phyloP scores from a whole-genome alignment of 2,888 invertebrate genomes.

The Eudiplozoon nipponicum region DNA sequence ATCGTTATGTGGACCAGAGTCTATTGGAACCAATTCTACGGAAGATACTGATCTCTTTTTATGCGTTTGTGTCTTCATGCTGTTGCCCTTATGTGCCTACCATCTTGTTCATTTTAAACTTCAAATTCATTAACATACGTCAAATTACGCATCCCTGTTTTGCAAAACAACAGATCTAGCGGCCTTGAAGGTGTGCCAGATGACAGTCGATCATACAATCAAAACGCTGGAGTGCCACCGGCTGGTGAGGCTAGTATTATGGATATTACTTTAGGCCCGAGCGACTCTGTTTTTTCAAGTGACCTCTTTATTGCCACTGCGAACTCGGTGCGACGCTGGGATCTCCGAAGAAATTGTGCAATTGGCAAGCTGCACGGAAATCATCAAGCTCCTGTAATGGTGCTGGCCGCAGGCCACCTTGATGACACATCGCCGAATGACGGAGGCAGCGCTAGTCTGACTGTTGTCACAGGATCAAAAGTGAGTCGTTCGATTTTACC shows the following conservation, averaged over 20 bases:
- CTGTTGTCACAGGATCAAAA: conserved; percentile 24
- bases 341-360: conserved; percentile 38
- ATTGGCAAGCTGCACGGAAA: conserved; percentile 40
- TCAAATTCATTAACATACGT: no score
- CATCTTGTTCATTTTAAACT: no score
- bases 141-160: no score
- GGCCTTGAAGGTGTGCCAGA: conserved; percentile 14
- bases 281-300: conserved; percentile 34
- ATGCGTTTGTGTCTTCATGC: no score
- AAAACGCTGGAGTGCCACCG: conserved; percentile 32
- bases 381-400: conserved; percentile 53
- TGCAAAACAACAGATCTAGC: conserved; percentile 8
- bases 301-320: conserved; percentile 45
- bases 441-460: conserved; percentile 28
- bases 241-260: conserved; percentile 38
- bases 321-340: conserved; percentile 52
- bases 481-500: no score
- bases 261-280: no score
- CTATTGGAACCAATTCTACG: no score
- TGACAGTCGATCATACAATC: conserved; percentile 26
- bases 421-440: conserved; percentile 19
- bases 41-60: no score
- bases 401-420: conserved; percentile 41
- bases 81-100: no score
- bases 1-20: no score